phyloP scores from a whole-genome alignment of 2,797 vertebrate genomes.

The Knipowitschia caucasica region DNA sequence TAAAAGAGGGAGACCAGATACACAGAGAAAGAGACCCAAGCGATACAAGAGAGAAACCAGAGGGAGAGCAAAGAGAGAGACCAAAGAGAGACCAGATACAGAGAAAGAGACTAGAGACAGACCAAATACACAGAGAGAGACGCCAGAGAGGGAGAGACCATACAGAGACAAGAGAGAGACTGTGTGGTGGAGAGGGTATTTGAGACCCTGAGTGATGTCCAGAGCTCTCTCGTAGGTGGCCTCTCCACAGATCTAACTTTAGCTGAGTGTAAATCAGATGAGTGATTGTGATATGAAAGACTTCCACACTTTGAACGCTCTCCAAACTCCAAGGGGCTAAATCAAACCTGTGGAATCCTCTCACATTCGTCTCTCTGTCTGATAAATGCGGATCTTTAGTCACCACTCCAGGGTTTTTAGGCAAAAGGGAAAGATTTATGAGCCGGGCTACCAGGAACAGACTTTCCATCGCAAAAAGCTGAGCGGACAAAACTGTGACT shows the following conservation, averaged over 20 bases:
- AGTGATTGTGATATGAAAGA: neutral
- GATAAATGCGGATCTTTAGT: neutral
- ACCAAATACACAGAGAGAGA: no score
- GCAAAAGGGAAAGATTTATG: neutral
- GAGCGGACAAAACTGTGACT: neutral
- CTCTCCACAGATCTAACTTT: neutral
- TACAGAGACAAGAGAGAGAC: no score
- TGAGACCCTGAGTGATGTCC: no score
- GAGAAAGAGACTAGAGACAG: no score
- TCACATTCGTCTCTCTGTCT: neutral
- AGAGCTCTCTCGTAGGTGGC: neutral
- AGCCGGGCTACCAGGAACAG: neutral
- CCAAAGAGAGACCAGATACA: no score
- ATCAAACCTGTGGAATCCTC: conserved; percentile 2
- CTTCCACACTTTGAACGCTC: neutral
- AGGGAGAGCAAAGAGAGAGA: no score
- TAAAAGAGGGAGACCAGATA: no score
- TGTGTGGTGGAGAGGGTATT: no score
- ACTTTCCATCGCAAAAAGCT: neutral
- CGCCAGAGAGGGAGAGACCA: neutral
- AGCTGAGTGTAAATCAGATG: neutral
- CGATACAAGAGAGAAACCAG: no score
- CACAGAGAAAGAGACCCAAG: no score
- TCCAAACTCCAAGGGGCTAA: neutral
- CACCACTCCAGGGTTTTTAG: no score